These are phyloP conservation scores for Nothocercus julius DNA, from an alignment of 2,113 vertebrate species.

Conservation along the genomic window DNA sequence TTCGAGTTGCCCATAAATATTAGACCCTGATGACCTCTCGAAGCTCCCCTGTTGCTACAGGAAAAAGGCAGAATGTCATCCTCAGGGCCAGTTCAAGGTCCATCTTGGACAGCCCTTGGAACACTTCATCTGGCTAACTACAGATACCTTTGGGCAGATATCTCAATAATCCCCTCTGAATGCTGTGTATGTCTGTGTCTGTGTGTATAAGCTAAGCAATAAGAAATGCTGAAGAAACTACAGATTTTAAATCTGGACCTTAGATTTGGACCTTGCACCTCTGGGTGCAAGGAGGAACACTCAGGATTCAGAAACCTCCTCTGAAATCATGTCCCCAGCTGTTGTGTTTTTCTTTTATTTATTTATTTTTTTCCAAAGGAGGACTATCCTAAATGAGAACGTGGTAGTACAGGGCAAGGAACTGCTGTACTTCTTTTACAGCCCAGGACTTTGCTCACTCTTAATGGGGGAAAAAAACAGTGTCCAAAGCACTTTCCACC, in stretches of 20 bases:
- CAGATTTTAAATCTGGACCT: not conserved
- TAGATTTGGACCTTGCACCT: too few relatives aligned
- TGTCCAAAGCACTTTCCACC: not conserved
- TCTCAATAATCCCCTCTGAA: not conserved
- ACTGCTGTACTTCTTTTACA: not conserved
- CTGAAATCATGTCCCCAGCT: not conserved
- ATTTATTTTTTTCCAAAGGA: too few relatives aligned
- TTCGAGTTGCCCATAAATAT: not conserved
- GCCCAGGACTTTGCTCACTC: not conserved
- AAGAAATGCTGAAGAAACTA: not conserved
- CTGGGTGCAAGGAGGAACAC: not conserved
- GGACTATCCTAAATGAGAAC: not conserved
- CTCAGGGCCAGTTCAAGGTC: not conserved
- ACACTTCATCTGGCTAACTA: not conserved
- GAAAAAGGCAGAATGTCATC: not conserved
- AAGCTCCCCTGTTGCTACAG: not conserved
- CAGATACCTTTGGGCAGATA: not conserved
- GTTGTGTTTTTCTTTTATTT: not conserved
- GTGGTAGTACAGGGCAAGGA: not conserved
- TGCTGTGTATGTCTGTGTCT: not conserved
- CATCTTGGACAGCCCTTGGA: not conserved
- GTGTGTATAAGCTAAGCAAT: not conserved
- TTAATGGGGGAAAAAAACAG: not conserved
- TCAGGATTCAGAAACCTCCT: not conserved
- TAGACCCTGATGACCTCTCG: not conserved